Evolutionary conservation across 2,888 invertebrate species (phyloP), one percentile per base, ranked within the genome.

Genomic region (Ophion costatus): DNA sequence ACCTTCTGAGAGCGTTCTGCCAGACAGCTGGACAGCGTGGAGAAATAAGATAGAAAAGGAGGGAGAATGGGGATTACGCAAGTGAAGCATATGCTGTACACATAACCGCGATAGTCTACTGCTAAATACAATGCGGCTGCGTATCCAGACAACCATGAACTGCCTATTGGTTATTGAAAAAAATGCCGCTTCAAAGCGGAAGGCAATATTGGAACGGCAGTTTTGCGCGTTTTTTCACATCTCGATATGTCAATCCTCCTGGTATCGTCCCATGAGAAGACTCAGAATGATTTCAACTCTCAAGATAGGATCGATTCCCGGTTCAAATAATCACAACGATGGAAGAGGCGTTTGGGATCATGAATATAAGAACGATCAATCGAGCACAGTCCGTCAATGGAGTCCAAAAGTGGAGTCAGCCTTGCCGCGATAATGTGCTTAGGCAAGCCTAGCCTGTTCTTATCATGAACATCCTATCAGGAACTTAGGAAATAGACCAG

Each of bases 11-110:
- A 71, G 71, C 78, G 77, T 69, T 74, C 82, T 84, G 86, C 86
- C 87, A 88, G 89, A 91, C 91, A 92, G 92, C 91, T 91, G 91
- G 90, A 88, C 89, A 90, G 90, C 91, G 90, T 81, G 42, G 11
- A 33, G 22, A 85, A 82, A 66, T 45, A 45, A 45, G 29, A 67
- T 29, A 51, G 33, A 11, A 17, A 14, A n/a, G 9, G 56, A 64
- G n/a, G 24, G 33, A 6, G 66, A 70, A 86, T 20, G 87, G 87
- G 87, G 87, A 90, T 91, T 91, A 87, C 89, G 89, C 42, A 84
- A 80, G 76, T 90, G 89, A 91, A 87, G 88, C 85, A 84, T 84
- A 86, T 83, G 80, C 63, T 79, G 85, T 84, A 20, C 29, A 17
- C n/a, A 56, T 87, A 86, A 85, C 81, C 83, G 87, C 71, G n/a